Evolutionary conservation across 1,140 invertebrate species (phyloP).

Genomic region (Laupala kohalensis): DNA sequence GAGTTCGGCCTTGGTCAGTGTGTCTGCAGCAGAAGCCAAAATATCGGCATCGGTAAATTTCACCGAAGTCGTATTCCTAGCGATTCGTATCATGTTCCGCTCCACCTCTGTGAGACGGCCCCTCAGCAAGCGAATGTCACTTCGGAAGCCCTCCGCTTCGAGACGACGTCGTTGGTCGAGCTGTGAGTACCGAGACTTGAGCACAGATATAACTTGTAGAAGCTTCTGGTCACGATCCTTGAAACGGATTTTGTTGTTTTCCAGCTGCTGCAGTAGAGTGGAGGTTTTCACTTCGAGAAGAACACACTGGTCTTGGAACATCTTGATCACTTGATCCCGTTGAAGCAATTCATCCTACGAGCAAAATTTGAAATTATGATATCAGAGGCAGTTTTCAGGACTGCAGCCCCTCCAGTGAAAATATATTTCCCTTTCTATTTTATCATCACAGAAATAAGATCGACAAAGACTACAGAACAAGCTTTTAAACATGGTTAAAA

Average conservation of each 20-base stretch:
- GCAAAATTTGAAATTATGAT: background rate
- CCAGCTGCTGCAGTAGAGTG: background rate
- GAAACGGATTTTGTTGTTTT: background rate
- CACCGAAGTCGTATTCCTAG: background rate
- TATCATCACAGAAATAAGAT: background rate
- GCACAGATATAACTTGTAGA: background rate
- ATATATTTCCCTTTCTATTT: background rate
- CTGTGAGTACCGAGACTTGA: background rate
- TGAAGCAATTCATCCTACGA: background rate
- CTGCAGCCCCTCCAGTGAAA: background rate
- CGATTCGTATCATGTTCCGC: background rate
- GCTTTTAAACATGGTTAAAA: too few species aligned
- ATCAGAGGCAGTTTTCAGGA: background rate
- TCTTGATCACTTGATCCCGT: background rate
- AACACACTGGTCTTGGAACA: conserved; percentile 1
- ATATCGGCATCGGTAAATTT: background rate
- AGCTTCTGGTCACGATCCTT: background rate
- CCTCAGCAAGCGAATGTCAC: background rate
- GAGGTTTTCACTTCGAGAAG: background rate
- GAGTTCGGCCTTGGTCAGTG: background rate
- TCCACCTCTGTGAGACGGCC: background rate
- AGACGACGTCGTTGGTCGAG: background rate
- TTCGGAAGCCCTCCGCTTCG: conserved; percentile 2
- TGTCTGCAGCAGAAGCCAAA: background rate
- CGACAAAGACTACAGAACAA: too few species aligned